Evolutionary conservation across 2,113 vertebrate species (phyloP).

Genomic region (Lichenostomus cassidix): DNA sequence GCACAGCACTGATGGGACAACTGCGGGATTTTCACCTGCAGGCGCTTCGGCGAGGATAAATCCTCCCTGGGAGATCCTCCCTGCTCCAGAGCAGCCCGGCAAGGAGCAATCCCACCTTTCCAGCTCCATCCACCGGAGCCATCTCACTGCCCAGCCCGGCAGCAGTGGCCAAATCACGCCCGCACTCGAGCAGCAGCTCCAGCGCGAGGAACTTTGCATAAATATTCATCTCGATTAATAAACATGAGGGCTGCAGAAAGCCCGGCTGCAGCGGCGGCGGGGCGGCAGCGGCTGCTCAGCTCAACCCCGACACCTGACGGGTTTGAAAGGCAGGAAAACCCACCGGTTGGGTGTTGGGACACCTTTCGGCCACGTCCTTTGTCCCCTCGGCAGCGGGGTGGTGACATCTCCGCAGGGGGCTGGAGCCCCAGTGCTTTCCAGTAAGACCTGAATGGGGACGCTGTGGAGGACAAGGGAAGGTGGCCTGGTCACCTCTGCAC

Average conservation of each 20-base stretch:
- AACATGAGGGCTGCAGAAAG: conserved; percentile 62
- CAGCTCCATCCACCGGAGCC: background rate
- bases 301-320: background rate
- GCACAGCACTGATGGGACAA: accelerated
- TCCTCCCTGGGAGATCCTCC: background rate
- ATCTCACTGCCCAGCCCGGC: background rate
- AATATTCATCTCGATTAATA: conserved; percentile 78
- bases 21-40: accelerated
- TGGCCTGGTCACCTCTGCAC: background rate
- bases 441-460: background rate
- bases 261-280: background rate
- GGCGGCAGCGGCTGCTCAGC: background rate
- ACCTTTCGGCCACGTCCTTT: accelerated
- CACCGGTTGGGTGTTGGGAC: background rate
- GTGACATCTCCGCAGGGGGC: background rate
- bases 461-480: accelerated
- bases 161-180: background rate
- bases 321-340: background rate
- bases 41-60: background rate
- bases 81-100: accelerated
- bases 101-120: background rate
- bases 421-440: background rate
- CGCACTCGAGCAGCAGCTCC: background rate
- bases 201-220: conserved; percentile 24
- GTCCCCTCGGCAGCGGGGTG: background rate